Conservation (phyloP, 2,797 vertebrate genomes). For the Neosilurus hyrtlii region DNA sequence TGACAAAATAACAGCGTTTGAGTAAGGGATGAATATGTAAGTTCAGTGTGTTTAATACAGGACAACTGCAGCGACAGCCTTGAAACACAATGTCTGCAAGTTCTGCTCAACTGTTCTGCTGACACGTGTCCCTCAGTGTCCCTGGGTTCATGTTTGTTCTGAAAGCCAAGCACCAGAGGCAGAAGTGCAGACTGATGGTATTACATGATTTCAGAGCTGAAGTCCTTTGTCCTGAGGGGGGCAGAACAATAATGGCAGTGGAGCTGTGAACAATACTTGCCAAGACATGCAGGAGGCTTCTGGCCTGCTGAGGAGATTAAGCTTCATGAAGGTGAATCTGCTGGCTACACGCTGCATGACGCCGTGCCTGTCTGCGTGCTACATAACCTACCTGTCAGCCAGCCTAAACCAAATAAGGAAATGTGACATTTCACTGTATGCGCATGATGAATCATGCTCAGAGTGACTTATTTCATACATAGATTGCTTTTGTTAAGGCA, state of each 20-base stretch:
- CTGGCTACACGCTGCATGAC: slow-evolving; percentile 52
- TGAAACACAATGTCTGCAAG: not conserved
- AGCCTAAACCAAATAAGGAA: slow-evolving; percentile 67
- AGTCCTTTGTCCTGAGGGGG: slow-evolving; percentile 19
- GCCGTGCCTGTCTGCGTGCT: slow-evolving; percentile 49
- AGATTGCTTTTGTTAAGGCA: slow-evolving; percentile 55
- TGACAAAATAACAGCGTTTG: not conserved
- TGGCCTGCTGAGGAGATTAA: slow-evolving; percentile 59
- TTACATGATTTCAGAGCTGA: not conserved
- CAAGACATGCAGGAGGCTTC: slow-evolving; percentile 26
- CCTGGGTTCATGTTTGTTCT: not conserved
- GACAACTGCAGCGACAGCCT: not conserved
- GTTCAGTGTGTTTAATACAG: not conserved
- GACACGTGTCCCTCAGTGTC: slow-evolving; percentile 20
- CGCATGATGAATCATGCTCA: slow-evolving; percentile 68
- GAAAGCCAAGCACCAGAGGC: not conserved
- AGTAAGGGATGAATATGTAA: not conserved
- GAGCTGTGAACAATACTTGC: slow-evolving; percentile 22
- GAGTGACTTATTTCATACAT: slow-evolving; percentile 60
- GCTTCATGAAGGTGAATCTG: slow-evolving; percentile 71
- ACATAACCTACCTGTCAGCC: slow-evolving; percentile 70
- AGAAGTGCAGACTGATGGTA: slow-evolving; percentile 8
- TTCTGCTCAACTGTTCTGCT: slow-evolving; percentile 1
- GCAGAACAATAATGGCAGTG: slow-evolving; percentile 32
- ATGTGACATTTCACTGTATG: slow-evolving; percentile 71